phyloP scores from a whole-genome alignment of 30 jellyfish, hydroid and myxozoan genomes.

The Pseudorhiza aurosa region DNA sequence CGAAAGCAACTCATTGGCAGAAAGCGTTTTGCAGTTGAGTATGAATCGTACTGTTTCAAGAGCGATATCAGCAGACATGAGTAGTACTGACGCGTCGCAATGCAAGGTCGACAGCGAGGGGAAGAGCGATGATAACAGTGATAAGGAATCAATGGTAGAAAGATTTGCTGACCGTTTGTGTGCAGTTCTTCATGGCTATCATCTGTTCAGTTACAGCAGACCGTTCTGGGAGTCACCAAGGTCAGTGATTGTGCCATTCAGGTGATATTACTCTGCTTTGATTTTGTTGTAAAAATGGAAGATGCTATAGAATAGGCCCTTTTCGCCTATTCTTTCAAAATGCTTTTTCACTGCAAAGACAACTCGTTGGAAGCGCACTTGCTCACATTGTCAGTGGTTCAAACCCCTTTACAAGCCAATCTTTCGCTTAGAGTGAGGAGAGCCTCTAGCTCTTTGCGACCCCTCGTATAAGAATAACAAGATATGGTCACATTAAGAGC shows the following conservation, averaged over 20 bases:
- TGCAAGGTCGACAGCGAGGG: not conserved
- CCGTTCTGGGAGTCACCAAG: slow-evolving; percentile 80
- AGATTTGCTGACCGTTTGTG: slow-evolving; percentile 83
- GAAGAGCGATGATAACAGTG: not conserved
- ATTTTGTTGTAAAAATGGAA: no score
- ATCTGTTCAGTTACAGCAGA: slow-evolving; percentile 47
- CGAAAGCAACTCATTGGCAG: not conserved
- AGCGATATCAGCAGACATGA: not conserved
- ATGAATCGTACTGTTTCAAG: not conserved
- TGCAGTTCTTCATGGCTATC: slow-evolving; percentile 90
- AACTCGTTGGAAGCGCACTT: no score
- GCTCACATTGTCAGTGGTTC: no score
- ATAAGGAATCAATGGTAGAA: slow-evolving; percentile 42
- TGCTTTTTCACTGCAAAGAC: no score
- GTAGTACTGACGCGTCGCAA: not conserved
- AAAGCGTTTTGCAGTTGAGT: not conserved
- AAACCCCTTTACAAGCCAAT: no score
- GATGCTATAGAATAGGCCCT: no score
- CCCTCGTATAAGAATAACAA: no score
- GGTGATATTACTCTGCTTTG: no score
- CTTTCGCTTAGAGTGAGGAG: no score
- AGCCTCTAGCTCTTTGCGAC: no score
- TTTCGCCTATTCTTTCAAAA: no score
- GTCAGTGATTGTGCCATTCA: slow-evolving; percentile 12
- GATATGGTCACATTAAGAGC: no score